phyloP scores from a whole-genome alignment of 2,797 vertebrate species.

The Urophycis tenuis region DNA sequence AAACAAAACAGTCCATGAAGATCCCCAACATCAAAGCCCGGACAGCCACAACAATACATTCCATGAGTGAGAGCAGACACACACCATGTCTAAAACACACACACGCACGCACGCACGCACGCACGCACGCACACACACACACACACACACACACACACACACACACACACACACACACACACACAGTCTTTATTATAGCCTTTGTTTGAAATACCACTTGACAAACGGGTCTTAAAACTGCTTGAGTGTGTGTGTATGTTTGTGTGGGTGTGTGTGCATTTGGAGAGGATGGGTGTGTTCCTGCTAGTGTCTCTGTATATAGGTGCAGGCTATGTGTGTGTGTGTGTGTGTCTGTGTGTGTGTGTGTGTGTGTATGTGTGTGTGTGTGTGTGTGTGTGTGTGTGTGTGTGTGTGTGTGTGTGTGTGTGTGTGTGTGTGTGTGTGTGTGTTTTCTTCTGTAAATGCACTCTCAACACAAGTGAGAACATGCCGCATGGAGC shows the following conservation, averaged over 20 bases:
- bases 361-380: conserved; percentile 48
- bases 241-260: not conserved
- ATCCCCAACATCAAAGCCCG: not conserved
- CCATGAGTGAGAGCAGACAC: conserved; percentile 27
- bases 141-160: not conserved
- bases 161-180: not conserved
- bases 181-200: not conserved
- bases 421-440: not conserved
- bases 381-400: too few species aligned
- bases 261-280: too few species aligned
- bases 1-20: not conserved
- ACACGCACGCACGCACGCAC: conserved; percentile 4
- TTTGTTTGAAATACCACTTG: not conserved
- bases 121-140: conserved; percentile 3
- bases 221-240: not conserved
- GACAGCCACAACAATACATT: not conserved
- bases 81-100: not conserved
- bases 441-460: not conserved
- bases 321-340: not conserved
- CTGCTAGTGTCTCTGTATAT: too few species aligned
- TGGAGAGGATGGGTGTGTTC: too few species aligned
- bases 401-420: not conserved
- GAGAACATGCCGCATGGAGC: too few species aligned
- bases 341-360: conserved; percentile 6
- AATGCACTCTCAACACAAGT: not conserved